These are phyloP conservation scores for Callithrix jacchus DNA, from an alignment of 2,113 vertebrate species.

Conservation along the genomic window DNA sequence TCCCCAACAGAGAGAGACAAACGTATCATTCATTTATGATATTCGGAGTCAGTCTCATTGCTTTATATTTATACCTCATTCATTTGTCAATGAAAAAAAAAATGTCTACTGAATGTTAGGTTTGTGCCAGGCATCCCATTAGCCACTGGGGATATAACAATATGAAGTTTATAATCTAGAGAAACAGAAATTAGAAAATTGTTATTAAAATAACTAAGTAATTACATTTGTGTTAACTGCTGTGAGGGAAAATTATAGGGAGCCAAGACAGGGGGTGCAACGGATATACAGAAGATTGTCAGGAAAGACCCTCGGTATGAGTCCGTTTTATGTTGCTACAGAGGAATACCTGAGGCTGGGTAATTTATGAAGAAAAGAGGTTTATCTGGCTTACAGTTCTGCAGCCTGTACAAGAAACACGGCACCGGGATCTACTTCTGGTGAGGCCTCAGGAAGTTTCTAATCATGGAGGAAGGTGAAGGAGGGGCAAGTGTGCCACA, in stretches of 20 bases:
- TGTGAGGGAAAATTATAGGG: background rate
- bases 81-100: conserved; percentile 27
- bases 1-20: conserved; percentile 24
- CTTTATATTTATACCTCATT: conserved; percentile 23
- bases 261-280: background rate
- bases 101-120: conserved; percentile 22
- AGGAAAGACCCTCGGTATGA: background rate
- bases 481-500: too few species aligned
- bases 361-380: too few species aligned
- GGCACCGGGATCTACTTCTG: too few species aligned
- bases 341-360: too few species aligned
- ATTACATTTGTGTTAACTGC: conserved; percentile 31
- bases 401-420: too few species aligned
- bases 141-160: conserved; percentile 38
- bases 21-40: conserved; percentile 39
- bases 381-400: too few species aligned
- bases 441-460: too few species aligned
- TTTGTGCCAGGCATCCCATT: conserved; percentile 58
- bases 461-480: too few species aligned
- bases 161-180: conserved; percentile 49
- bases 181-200: conserved; percentile 61
- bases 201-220: conserved; percentile 64
- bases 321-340: too few species aligned
- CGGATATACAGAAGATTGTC: background rate
- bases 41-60: conserved; percentile 2